phyloP scores from a whole-genome alignment of 2,888 invertebrate species.

The Chloroclysta siterata region DNA sequence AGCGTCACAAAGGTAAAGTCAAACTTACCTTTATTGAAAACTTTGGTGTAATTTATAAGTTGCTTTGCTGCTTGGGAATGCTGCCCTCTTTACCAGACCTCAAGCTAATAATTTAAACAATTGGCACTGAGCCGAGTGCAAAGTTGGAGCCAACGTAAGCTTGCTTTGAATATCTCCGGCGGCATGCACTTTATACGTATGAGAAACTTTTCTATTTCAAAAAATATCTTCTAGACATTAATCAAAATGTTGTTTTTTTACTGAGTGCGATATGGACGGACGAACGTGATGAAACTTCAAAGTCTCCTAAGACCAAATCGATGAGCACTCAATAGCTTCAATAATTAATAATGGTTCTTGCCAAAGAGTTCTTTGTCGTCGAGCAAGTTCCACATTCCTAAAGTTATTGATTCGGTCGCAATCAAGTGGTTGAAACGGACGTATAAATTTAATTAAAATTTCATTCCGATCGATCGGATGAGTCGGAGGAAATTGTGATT shows the following conservation, averaged over 20 bases:
- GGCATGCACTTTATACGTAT: constrained; percentile 7
- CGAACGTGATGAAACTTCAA: not conserved
- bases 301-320: not conserved
- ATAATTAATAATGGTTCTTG: not conserved
- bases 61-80: constrained; percentile 14
- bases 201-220: constrained; percentile 1
- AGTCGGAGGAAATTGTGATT: constrained; percentile 24
- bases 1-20: not conserved
- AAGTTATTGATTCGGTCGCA: constrained; percentile 14
- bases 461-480: constrained; percentile 15
- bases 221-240: not conserved
- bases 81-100: constrained; percentile 23
- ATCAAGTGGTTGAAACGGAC: constrained; percentile 13
- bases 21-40: constrained; percentile 8
- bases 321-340: not conserved
- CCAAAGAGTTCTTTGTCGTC: not conserved
- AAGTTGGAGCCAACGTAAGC: constrained; percentile 44
- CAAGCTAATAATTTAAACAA: constrained; percentile 51
- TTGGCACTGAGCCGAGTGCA: constrained; percentile 52
- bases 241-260: not conserved
- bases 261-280: not conserved
- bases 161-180: constrained; percentile 46
- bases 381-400: constrained; percentile 1
- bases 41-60: constrained; percentile 8
- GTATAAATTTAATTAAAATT: constrained; percentile 24